phyloP scores from a whole-genome alignment of 2,888 invertebrate species.

The Volucella inanis region DNA sequence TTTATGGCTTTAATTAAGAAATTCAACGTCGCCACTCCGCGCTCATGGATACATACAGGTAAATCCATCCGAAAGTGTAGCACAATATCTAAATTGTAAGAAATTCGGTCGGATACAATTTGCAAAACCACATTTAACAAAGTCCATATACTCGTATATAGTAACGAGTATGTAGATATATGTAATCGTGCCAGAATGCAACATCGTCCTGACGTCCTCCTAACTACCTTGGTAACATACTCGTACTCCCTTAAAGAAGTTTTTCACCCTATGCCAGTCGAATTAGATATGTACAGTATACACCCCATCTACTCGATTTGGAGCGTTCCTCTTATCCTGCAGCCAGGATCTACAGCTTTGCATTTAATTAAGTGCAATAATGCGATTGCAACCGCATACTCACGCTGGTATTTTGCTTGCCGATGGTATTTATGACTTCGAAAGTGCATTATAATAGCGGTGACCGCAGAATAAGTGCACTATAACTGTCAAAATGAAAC shows the following conservation, averaged over 20 bases:
- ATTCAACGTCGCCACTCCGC: not conserved
- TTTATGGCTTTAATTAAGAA: conserved; percentile 36
- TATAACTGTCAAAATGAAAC: conserved; percentile 73
- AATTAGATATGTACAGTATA: not conserved
- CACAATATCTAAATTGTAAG: conserved; percentile 4
- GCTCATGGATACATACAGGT: no score
- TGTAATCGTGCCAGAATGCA: conserved; percentile 4
- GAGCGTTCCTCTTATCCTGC: not conserved
- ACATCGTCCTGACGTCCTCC: conserved; percentile 12
- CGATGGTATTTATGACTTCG: conserved; percentile 66
- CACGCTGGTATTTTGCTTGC: conserved; percentile 53
- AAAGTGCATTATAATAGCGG: conserved; percentile 72
- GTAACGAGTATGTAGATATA: conserved; percentile 1
- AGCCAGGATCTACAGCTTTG: conserved; percentile 55
- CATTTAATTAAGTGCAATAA: conserved; percentile 75
- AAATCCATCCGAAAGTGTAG: not conserved
- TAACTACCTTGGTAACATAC: conserved; percentile 14
- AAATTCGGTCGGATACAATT: conserved; percentile 47
- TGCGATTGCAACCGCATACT: conserved; percentile 67
- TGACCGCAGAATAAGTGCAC: conserved; percentile 73
- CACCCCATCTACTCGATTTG: not conserved
- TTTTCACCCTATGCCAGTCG: no score
- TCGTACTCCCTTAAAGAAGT: no score
- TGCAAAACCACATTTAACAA: conserved; percentile 57
- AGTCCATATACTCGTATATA: conserved; percentile 11